phyloP scores from a whole-genome alignment of 2,797 vertebrate species.

The Micromesistius poutassou region DNA sequence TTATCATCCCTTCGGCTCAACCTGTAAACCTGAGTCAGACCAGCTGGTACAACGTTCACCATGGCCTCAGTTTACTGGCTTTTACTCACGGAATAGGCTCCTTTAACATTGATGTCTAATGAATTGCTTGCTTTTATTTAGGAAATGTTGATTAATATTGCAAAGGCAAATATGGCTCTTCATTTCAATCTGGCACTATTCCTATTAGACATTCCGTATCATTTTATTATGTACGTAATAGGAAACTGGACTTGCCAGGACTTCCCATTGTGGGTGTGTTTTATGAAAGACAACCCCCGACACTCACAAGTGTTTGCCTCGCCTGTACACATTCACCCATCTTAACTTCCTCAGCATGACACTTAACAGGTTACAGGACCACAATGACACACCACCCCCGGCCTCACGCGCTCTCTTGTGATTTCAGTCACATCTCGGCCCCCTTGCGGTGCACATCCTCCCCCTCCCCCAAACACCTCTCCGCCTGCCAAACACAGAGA shows the following conservation, averaged over 20 bases:
- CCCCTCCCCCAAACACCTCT: constrained; percentile 53
- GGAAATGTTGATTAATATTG: constrained; percentile 24
- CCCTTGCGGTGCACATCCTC: constrained; percentile 51
- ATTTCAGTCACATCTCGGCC: constrained; percentile 73
- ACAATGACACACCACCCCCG: constrained; percentile 57
- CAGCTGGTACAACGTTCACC: constrained; percentile 28
- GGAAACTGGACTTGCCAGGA: constrained; percentile 25
- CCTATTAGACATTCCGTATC: constrained; percentile 35
- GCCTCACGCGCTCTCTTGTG: constrained; percentile 61
- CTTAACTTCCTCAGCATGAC: constrained; percentile 47
- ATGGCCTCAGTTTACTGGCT: neutral
- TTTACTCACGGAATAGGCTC: constrained; percentile 7
- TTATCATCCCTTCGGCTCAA: constrained; percentile 7
- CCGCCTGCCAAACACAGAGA: constrained; percentile 69
- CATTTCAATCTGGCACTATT: constrained; percentile 34
- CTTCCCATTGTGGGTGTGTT: constrained; percentile 42
- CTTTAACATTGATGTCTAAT: constrained; percentile 27
- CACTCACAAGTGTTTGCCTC: constrained; percentile 32
- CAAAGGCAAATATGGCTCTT: constrained; percentile 15
- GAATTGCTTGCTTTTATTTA: constrained; percentile 22
- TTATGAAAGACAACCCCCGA: constrained; percentile 39
- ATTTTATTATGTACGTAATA: constrained; percentile 30
- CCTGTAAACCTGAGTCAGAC: neutral
- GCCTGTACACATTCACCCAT: constrained; percentile 24
- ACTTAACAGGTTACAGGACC: constrained; percentile 51